Conservation (phyloP, 2,888 invertebrate species). For the Eurytoma californica region DNA sequence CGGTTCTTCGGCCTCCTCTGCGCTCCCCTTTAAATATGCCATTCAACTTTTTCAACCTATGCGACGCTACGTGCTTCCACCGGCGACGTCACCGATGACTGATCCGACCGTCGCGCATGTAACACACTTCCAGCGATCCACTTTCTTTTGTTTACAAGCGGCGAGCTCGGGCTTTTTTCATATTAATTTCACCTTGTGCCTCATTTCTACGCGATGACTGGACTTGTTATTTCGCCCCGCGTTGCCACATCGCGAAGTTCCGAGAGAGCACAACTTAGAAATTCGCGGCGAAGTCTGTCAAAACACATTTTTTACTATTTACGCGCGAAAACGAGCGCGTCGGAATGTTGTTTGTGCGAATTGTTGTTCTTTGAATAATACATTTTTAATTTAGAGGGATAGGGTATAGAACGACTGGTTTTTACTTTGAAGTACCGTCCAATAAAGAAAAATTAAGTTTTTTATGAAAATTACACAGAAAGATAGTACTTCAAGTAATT, state of each 20-base stretch:
- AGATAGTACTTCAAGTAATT: too few relatives aligned
- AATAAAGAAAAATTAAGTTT: too few relatives aligned
- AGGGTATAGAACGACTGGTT: too few relatives aligned
- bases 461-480: too few relatives aligned
- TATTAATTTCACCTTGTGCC: conserved; percentile 30
- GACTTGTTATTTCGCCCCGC: neutral
- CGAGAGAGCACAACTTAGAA: neutral
- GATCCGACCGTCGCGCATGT: neutral
- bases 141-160: conserved; percentile 15
- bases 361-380: too few relatives aligned
- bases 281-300: neutral
- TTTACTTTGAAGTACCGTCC: too few relatives aligned
- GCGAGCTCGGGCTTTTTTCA: neutral
- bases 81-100: neutral
- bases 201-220: conserved; percentile 3
- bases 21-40: neutral
- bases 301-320: too few relatives aligned
- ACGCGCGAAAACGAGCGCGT: too few relatives aligned
- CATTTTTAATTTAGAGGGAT: too few relatives aligned
- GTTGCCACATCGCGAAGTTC: neutral
- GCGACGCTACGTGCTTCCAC: neutral
- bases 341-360: too few relatives aligned
- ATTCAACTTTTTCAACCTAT: conserved; percentile 34
- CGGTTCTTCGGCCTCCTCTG: neutral
- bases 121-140: conserved; percentile 5